Evolutionary conservation across 2,797 vertebrate species (phyloP).

Genomic region (Scolopax rusticola): DNA sequence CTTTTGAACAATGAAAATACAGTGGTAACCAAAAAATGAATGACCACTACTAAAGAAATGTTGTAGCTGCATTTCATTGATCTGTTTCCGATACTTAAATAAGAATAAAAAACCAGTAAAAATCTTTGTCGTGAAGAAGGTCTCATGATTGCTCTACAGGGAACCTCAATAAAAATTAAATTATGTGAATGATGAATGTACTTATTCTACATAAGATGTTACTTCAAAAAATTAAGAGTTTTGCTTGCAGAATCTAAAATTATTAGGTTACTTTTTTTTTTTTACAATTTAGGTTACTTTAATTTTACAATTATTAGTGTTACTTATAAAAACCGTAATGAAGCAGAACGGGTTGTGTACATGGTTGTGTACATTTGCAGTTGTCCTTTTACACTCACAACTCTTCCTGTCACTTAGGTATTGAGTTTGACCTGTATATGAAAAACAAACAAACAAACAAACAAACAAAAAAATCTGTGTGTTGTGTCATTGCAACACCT

Average conservation of each 20-base stretch:
- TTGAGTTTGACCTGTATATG: not conserved
- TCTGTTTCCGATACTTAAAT: not conserved
- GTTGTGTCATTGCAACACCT: not conserved
- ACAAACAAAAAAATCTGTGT: not conserved
- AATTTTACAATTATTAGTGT: not conserved
- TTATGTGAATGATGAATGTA: not conserved
- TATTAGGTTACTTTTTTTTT: not conserved
- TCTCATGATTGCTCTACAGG: not conserved
- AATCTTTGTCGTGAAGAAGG: not conserved
- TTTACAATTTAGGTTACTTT: no score
- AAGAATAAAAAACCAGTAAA: not conserved
- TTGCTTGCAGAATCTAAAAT: not conserved
- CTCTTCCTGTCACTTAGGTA: not conserved
- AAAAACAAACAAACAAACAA: no score
- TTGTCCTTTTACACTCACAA: not conserved
- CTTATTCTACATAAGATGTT: not conserved
- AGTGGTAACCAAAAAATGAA: not conserved
- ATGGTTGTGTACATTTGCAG: not conserved
- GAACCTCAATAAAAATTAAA: not conserved
- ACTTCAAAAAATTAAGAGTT: not conserved
- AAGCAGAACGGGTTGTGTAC: not conserved
- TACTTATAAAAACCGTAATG: fast-evolving
- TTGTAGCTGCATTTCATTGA: not conserved
- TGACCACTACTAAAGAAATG: not conserved
- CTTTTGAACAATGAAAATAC: not conserved